Conservation (phyloP, 2,888 invertebrate genomes). For the Halocaridina rubra region DNA sequence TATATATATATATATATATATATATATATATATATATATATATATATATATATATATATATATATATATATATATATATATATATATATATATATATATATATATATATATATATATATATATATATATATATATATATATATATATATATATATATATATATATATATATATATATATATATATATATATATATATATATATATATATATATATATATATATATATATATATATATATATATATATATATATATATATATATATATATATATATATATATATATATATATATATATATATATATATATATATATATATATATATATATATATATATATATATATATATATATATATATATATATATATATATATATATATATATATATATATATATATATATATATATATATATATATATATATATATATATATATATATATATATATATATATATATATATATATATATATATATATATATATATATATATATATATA, state of each 20-base stretch:
- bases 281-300: not conserved
- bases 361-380: conserved; percentile 25
- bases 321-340: not conserved
- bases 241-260: conserved; percentile 9
- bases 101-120: conserved; percentile 3
- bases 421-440: not conserved
- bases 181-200: not conserved
- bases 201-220: not conserved
- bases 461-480: conserved; percentile 8
- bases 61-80: not conserved
- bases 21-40: conserved; percentile 6
- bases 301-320: not conserved
- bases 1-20: conserved; percentile 3
- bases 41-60: not conserved
- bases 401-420: not conserved
- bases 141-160: conserved; percentile 18
- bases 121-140: not conserved
- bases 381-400: not conserved
- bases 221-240: conserved; percentile 7
- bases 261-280: not conserved
- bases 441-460: conserved; percentile 7
- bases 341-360: not conserved
- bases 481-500: not conserved
- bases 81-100: not conserved
- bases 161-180: conserved; percentile 5